Percentiles rank a stretch among this genome's conserved stretches.
These are phyloP conservation scores for Pygoscelis adeliae DNA, from an alignment of 2,113 vertebrate genomes.

Conservation along the genomic window DNA sequence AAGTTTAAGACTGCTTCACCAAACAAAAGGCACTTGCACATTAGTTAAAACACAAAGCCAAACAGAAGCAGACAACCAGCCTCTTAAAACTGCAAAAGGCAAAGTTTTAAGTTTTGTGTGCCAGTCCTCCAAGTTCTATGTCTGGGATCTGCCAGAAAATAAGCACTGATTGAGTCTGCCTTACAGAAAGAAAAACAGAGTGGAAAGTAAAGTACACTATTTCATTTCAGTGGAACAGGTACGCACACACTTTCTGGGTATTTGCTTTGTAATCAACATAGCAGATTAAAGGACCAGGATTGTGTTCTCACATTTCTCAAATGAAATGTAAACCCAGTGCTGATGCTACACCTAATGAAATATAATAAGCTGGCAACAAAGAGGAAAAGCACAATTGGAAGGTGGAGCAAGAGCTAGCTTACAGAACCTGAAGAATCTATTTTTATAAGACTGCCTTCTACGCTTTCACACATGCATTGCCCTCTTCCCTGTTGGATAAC, in stretches of 20 bases:
- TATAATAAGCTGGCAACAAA: background rate
- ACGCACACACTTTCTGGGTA: background rate
- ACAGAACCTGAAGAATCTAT: background rate
- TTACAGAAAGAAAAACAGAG: background rate
- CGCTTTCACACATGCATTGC: fast-evolving
- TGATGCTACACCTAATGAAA: background rate
- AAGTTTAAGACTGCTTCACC: background rate
- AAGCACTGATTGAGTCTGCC: background rate
- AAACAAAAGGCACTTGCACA: background rate
- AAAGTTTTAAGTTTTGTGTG: background rate
- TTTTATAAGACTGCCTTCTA: background rate
- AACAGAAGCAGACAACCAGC: background rate
- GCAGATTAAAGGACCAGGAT: background rate
- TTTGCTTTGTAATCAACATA: background rate
- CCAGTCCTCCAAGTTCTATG: background rate
- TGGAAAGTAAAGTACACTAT: background rate
- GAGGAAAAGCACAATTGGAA: background rate
- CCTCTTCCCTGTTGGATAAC: background rate
- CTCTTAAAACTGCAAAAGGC: background rate
- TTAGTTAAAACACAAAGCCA: background rate
- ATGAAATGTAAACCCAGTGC: background rate
- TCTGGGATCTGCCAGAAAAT: background rate
- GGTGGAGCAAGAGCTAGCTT: background rate
- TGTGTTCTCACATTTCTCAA: background rate
- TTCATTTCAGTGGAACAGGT: background rate